Percentiles rank a stretch among this genome's conserved stretches.
Conservation (phyloP, 1,140 invertebrate species). For the Musca vetustissima region DNA sequence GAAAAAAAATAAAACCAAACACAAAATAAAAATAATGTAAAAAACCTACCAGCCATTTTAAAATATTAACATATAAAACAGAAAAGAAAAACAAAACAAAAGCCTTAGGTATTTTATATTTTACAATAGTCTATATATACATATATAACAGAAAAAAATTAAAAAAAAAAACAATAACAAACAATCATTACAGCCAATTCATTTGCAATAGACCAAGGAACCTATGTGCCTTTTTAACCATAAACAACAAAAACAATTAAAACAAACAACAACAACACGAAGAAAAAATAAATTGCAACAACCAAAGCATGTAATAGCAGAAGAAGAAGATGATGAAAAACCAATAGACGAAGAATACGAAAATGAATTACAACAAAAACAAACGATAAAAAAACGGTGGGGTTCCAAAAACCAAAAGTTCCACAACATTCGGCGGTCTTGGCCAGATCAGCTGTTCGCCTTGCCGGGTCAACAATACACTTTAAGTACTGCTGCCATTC, state of each 20-base stretch:
- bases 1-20: conserved; percentile 18
- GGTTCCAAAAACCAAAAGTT: conserved; percentile 12
- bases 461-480: not conserved
- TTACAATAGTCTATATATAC: conserved; percentile 29
- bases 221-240: conserved; percentile 15
- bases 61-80: conserved; percentile 25
- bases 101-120: conserved; percentile 29
- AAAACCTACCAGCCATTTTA: conserved; percentile 22
- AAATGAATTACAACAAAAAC: no score
- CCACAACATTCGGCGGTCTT: no score
- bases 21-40: conserved; percentile 24
- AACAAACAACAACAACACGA: no score
- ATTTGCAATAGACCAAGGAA: conserved; percentile 28
- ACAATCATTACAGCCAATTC: conserved; percentile 27
- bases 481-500: conserved; percentile 7
- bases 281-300: no score
- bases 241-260: no score
- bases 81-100: not conserved
- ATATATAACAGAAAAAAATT: conserved; percentile 7
- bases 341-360: no score
- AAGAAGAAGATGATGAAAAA: no score
- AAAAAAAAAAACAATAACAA: conserved; percentile 22
- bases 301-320: no score
- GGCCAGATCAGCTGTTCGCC: no score
- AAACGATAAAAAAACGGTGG: conserved; percentile 20